Conservation (phyloP, 2,113 vertebrate genomes). For the Falco punctatus region DNA sequence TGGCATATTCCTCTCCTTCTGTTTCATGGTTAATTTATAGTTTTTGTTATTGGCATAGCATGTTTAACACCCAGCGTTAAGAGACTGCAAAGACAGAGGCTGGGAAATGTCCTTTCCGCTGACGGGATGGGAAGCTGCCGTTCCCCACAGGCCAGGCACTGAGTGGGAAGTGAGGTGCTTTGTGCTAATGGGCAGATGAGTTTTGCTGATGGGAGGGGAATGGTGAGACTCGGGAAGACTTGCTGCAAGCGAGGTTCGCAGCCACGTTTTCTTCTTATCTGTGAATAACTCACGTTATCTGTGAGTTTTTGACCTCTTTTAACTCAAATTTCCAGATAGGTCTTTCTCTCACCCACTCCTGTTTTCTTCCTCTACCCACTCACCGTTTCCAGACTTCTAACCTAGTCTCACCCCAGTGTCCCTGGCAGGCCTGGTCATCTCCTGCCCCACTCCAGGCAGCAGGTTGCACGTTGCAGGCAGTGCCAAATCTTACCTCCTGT, state of each 20-base stretch:
- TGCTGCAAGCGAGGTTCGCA: background rate
- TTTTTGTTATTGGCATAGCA: background rate
- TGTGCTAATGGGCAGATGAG: background rate
- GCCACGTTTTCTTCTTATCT: background rate
- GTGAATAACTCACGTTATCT: too few relatives aligned
- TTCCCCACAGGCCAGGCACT: background rate
- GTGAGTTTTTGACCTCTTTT: background rate
- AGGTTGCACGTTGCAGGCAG: background rate
- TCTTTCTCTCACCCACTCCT: background rate
- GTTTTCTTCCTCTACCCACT: background rate
- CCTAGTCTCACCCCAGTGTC: background rate
- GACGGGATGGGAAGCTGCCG: background rate
- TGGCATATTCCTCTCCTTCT: background rate
- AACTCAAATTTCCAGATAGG: fast-evolving
- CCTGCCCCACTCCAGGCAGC: background rate
- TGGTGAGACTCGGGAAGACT: background rate
- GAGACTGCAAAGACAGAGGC: background rate
- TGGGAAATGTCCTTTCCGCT: background rate
- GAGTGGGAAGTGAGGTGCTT: background rate
- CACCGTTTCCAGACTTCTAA: background rate
- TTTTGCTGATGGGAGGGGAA: background rate
- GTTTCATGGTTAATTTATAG: background rate
- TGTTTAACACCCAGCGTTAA: background rate
- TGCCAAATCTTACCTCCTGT: background rate
- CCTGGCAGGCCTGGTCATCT: background rate